A percentile compares a stretch with the other conserved stretches of the same genome.
These are phyloP conservation scores for Sminthurides aquaticus DNA, from an alignment of 2,888 invertebrate genomes.

Conservation along the genomic window DNA sequence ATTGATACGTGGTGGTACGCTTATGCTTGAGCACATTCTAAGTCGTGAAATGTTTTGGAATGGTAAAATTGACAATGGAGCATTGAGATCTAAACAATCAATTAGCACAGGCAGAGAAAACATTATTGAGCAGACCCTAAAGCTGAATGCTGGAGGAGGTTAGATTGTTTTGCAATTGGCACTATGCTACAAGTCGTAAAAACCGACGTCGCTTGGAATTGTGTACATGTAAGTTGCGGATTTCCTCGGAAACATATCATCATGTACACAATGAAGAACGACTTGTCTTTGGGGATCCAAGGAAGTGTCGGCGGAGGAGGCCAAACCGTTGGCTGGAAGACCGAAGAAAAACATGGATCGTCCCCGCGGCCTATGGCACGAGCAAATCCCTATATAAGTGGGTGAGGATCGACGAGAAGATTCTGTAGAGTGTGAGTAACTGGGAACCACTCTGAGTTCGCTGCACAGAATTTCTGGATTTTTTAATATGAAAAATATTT, in stretches of 20 bases:
- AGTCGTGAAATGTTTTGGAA: background rate
- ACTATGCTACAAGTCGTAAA: background rate
- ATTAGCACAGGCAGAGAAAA: too few relatives aligned
- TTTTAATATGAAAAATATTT: background rate
- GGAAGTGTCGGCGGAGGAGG: too few relatives aligned
- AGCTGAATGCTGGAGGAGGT: too few relatives aligned
- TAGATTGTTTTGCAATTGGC: background rate
- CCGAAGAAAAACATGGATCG: too few relatives aligned
- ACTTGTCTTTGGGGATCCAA: too few relatives aligned
- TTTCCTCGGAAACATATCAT: too few relatives aligned
- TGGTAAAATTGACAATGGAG: background rate
- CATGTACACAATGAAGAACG: too few relatives aligned
- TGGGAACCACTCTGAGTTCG: slow-evolving; percentile 98
- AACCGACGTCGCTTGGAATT: too few relatives aligned
- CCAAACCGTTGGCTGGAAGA: too few relatives aligned
- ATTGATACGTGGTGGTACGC: background rate
- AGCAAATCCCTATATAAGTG: slow-evolving; percentile 24
- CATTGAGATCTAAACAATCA: background rate
- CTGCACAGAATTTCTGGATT: slow-evolving; percentile 55
- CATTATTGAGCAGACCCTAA: too few relatives aligned
- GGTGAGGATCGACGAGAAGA: slow-evolving; percentile 4
- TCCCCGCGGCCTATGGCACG: too few relatives aligned
- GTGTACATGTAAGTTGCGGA: too few relatives aligned
- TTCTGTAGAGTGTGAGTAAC: slow-evolving; percentile 56
- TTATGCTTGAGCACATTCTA: background rate